These are phyloP conservation scores for Aporophyla nigra DNA, from an alignment of 2,888 invertebrate species.

Conservation along the genomic window DNA sequence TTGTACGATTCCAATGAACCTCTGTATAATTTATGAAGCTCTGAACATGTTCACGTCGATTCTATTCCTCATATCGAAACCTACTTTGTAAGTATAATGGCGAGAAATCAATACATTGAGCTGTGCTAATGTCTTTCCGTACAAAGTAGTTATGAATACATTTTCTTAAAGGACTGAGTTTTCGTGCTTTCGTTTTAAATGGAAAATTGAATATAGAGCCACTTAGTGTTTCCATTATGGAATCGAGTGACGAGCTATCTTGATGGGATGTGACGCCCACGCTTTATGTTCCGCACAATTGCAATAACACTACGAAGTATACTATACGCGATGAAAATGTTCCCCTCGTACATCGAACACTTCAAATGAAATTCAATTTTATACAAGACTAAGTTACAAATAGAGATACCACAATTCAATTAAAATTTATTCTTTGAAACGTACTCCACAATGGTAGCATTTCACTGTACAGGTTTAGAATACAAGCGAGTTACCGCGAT, in stretches of 20 bases:
- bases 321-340: slow-evolving; percentile 59
- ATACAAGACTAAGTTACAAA: slow-evolving; percentile 64
- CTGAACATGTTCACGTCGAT: slow-evolving; percentile 44
- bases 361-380: slow-evolving; percentile 71
- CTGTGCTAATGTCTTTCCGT: slow-evolving; percentile 39
- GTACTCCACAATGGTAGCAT: slow-evolving; percentile 52
- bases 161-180: slow-evolving; percentile 24
- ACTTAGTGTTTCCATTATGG: slow-evolving; percentile 71
- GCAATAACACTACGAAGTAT: slow-evolving; percentile 58
- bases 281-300: slow-evolving; percentile 61
- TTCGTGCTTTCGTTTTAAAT: slow-evolving; percentile 62
- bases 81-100: slow-evolving; percentile 54
- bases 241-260: slow-evolving; percentile 69
- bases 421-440: slow-evolving; percentile 64
- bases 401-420: slow-evolving; percentile 63
- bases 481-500: slow-evolving; percentile 24
- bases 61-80: slow-evolving; percentile 46
- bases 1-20: slow-evolving; percentile 42
- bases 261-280: slow-evolving; percentile 64
- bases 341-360: slow-evolving; percentile 52
- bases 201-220: slow-evolving; percentile 76
- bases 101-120: slow-evolving; percentile 50
- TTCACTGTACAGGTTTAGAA: slow-evolving; percentile 40
- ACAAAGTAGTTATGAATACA: slow-evolving; percentile 47
- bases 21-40: slow-evolving; percentile 60